Conservation (phyloP, 1,140 invertebrate species). For the Tribolium madens region DNA sequence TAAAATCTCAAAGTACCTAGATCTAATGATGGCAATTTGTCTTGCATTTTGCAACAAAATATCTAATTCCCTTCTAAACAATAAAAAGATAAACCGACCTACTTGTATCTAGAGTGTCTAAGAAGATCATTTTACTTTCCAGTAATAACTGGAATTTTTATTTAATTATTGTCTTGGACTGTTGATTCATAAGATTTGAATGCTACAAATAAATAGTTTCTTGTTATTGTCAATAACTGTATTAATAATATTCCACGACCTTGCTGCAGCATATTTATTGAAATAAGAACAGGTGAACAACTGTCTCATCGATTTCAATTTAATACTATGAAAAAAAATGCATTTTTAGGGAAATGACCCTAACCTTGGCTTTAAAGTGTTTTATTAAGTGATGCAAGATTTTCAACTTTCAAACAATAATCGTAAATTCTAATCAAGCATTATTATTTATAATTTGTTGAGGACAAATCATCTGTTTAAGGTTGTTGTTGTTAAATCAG, state of each 20-base stretch:
- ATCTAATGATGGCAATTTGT: slow-evolving; percentile 8
- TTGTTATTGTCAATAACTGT: not conserved
- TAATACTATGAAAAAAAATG: not conserved
- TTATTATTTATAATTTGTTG: too few relatives aligned
- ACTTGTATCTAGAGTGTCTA: slow-evolving; percentile 1
- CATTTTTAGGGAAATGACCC: not conserved
- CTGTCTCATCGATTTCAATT: not conserved
- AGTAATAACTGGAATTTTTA: not conserved
- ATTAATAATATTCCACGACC: slow-evolving; percentile 16
- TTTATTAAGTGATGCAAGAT: not conserved
- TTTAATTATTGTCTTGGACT: not conserved
- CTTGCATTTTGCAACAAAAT: slow-evolving; percentile 13
- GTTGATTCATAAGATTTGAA: slow-evolving; percentile 24
- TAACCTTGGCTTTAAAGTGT: not conserved
- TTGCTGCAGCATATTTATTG: not conserved
- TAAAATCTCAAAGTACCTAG: not conserved
- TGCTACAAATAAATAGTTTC: not conserved
- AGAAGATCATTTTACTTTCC: slow-evolving; percentile 5
- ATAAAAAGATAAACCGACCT: slow-evolving; percentile 5
- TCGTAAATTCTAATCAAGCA: not conserved
- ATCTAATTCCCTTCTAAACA: slow-evolving; percentile 16
- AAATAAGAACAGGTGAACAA: not conserved
- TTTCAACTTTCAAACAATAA: not conserved
- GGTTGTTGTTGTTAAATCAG: too few relatives aligned
- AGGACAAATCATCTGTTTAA: too few relatives aligned